A percentile compares a stretch with the other conserved stretches of the same genome.
Conservation (phyloP, 2,888 invertebrate genomes). For the Synanthedon vespiformis region DNA sequence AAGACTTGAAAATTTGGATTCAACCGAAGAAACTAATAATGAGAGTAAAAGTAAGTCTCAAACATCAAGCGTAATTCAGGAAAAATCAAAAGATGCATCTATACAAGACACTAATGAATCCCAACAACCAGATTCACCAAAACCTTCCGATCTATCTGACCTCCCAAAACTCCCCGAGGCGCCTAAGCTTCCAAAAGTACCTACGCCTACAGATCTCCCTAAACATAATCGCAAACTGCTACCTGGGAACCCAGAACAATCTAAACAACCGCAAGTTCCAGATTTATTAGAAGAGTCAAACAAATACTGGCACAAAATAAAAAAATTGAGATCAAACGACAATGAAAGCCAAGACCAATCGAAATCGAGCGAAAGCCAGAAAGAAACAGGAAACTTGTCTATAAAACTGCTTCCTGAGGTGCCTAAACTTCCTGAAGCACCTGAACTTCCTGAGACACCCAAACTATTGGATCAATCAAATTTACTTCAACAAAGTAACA, state of each 20-base stretch:
- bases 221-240: neutral
- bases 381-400: too few relatives aligned
- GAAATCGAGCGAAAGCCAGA: neutral
- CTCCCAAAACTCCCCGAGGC: slow-evolving; percentile 7
- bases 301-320: neutral
- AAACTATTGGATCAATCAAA: neutral
- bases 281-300: neutral
- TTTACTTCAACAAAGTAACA: neutral
- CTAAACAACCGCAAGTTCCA: neutral
- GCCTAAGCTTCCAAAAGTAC: slow-evolving; percentile 4
- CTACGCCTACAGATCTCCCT: neutral
- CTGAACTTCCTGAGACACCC: neutral
- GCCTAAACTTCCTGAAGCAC: neutral
- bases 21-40: too few relatives aligned
- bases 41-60: too few relatives aligned
- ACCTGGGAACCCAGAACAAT: neutral
- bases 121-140: neutral
- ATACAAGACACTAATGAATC: neutral
- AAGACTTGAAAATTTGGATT: too few relatives aligned
- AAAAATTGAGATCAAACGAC: neutral
- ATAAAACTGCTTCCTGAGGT: neutral
- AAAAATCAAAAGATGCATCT: too few relatives aligned
- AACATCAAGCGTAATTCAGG: too few relatives aligned
- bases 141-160: slow-evolving; percentile 1
- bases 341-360: neutral